Evolutionary conservation across 2,888 invertebrate genomes (phyloP), one percentile per base, ranked within the genome.

Genomic region (Anthophora plumipes): DNA sequence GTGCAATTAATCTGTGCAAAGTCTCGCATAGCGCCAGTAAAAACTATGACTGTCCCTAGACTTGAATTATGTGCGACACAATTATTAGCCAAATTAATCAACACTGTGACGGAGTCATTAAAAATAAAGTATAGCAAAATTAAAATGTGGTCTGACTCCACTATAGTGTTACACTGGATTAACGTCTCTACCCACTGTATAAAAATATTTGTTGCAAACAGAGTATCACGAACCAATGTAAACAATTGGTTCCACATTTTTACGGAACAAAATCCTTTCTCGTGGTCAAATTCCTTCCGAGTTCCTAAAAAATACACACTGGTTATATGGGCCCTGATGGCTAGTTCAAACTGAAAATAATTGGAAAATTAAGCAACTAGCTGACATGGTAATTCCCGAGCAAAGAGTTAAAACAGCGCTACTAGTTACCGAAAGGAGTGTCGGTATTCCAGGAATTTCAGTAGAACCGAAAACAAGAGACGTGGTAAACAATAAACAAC

Each of bases 21-120:
- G 17, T 31, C 52, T 0, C 50, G 60, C 1, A 59, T 74, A 6
- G 74, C 74, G 5, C 66, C 74, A 1, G 9, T 67, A 0, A 66
- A 66, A 52, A 37, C 52, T 14, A 25, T 48, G 1, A 46, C 64
- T 0, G 6, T 64, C 0, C 64, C 72, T 5, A 55, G 64, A 1
- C 43, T 74, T 41, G 67, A 74, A 43, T 20, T 74, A 14, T 67
- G 67, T 17, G 74, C 59, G 6, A 54, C 74, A 3, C 12, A 60
- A 0, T 12, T 74, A 9, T 50, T 73, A 3, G 17, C 25, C 6
- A 73, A 52, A 2, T 39, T 64, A 31, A 3, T 9, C 2, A 17
- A 48, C 0, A 5, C 17, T 1, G 14, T 17, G 0, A 6, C 7
- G n/a, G 2, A 20, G 6, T 9, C 66, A 8, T 8, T 54, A 12